Evolutionary conservation across 2,113 vertebrate genomes (phyloP).

Genomic region (Trinectes maculatus): DNA sequence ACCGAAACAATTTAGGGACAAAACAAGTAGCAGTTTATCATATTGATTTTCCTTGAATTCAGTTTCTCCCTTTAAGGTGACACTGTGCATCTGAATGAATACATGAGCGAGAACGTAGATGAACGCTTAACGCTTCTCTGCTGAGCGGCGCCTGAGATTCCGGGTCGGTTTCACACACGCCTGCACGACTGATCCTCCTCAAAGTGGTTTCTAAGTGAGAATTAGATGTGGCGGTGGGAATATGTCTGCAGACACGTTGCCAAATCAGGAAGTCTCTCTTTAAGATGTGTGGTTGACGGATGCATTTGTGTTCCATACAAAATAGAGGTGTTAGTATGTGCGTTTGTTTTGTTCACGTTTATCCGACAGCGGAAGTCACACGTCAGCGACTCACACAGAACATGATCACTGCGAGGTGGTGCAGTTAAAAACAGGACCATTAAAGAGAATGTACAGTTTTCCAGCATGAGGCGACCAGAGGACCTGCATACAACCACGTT

Average conservation of each 20-base stretch:
- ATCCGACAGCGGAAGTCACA: conserved; percentile 13
- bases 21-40: conserved; percentile 88
- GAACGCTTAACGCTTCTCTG: conserved; percentile 57
- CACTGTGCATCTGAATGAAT: conserved; percentile 73
- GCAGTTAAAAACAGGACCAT: conserved; percentile 22
- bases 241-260: conserved; percentile 35
- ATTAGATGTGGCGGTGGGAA: conserved; percentile 37
- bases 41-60: conserved; percentile 85
- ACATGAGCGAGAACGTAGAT: conserved; percentile 67
- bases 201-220: conserved; percentile 60
- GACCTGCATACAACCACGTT: conserved; percentile 64
- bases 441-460: conserved; percentile 36
- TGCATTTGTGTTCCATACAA: conserved; percentile 10
- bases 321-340: conserved; percentile 11
- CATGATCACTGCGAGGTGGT: not conserved
- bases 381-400: conserved; percentile 19
- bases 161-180: conserved; percentile 37
- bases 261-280: conserved; percentile 35
- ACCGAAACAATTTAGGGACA: conserved; percentile 87
- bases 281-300: conserved; percentile 34
- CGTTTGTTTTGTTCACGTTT: conserved; percentile 32
- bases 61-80: conserved; percentile 80
- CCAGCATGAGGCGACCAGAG: conserved; percentile 33
- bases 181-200: conserved; percentile 43
- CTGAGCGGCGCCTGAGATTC: conserved; percentile 62